These are phyloP conservation scores for Hyperopisus bebe DNA, from an alignment of 2,113 vertebrate species.

Conservation along the genomic window DNA sequence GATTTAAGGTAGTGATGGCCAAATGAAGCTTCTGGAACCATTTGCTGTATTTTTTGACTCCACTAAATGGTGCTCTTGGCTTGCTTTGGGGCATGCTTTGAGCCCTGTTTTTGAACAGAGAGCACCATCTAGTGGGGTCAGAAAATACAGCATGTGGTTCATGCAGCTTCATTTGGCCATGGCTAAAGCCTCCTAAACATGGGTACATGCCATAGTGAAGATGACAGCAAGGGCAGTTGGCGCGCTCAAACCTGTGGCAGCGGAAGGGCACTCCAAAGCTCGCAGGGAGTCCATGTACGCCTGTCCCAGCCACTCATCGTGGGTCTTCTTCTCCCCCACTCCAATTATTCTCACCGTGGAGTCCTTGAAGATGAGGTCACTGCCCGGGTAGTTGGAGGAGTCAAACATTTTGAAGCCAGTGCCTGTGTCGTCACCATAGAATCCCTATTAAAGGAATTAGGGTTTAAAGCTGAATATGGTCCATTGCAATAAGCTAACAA, in stretches of 20 bases:
- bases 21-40: neutral
- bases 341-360: constrained; percentile 66
- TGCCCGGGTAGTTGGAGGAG: constrained; percentile 67
- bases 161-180: neutral
- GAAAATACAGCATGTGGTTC: too few relatives aligned
- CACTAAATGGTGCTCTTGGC: too few relatives aligned
- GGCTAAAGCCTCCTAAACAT: neutral
- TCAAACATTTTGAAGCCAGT: constrained; percentile 82
- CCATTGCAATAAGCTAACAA: neutral
- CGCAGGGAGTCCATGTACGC: constrained; percentile 71
- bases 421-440: constrained; percentile 63
- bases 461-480: neutral
- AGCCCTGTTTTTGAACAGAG: too few relatives aligned
- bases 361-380: constrained; percentile 88
- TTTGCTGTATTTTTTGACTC: too few relatives aligned
- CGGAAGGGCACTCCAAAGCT: constrained; percentile 61
- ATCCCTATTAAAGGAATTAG: constrained; percentile 51
- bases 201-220: neutral
- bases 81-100: too few relatives aligned
- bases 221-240: neutral
- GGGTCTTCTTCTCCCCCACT: constrained; percentile 68
- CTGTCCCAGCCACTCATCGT: constrained; percentile 77
- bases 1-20: neutral
- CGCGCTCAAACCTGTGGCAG: constrained; percentile 55
- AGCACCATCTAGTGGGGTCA: too few relatives aligned